These are phyloP conservation scores for Drosophila athabasca DNA, from an alignment of 1,140 invertebrate genomes.

Conservation along the genomic window DNA sequence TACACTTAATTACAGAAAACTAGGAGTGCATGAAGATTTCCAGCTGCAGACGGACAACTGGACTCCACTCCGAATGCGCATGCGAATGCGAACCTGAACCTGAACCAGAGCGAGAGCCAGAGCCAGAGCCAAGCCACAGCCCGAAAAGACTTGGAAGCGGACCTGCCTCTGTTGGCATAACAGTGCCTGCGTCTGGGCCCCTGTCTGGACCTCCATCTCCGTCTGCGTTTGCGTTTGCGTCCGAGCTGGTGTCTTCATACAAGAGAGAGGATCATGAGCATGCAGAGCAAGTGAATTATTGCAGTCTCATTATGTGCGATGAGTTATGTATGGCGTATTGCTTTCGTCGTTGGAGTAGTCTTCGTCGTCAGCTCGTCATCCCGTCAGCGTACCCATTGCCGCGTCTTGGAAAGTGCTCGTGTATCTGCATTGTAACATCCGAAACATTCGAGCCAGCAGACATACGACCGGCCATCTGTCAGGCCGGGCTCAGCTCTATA, in stretches of 20 bases:
- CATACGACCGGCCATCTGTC: constrained; percentile 64
- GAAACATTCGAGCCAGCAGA: constrained; percentile 42
- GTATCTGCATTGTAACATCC: constrained; percentile 75
- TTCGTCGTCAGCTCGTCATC: constrained; percentile 69
- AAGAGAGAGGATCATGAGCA: constrained; percentile 62
- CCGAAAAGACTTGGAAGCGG: constrained; percentile 13
- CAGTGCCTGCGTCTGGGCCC: constrained; percentile 25
- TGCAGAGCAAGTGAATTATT: constrained; percentile 83
- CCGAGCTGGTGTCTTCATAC: constrained; percentile 59
- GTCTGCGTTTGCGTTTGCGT: constrained; percentile 7
- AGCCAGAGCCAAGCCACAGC: background rate
- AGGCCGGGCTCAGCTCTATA: constrained; percentile 30
- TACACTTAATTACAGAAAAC: constrained; percentile 83
- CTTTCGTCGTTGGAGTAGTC: constrained; percentile 57
- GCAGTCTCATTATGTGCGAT: constrained; percentile 84
- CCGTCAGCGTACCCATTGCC: constrained; percentile 11
- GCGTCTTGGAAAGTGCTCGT: constrained; percentile 67
- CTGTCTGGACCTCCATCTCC: constrained; percentile 10
- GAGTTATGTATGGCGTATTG: constrained; percentile 83
- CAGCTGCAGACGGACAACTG: constrained; percentile 56
- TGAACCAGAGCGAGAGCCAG: constrained; percentile 23
- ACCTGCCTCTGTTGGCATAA: constrained; percentile 49
- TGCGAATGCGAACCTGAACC: constrained; percentile 39
- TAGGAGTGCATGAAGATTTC: constrained; percentile 82
- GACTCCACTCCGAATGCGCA: constrained; percentile 22